These are phyloP conservation scores for Bettongia penicillata DNA, from an alignment of 2,113 vertebrate genomes.

Conservation along the genomic window DNA sequence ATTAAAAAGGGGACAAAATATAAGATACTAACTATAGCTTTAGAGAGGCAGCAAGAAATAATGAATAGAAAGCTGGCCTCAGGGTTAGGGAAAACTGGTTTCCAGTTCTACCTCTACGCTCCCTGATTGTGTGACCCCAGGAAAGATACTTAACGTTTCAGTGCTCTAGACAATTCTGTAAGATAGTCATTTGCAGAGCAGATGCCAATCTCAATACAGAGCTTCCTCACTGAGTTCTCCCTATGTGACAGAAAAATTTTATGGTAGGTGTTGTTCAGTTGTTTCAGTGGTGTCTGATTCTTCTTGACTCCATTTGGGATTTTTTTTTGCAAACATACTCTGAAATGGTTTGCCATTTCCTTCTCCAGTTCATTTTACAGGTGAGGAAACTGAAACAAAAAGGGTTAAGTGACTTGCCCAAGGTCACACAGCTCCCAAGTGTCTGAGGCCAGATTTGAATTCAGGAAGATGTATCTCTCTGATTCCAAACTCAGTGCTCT, in stretches of 20 bases:
- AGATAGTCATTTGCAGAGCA: background rate
- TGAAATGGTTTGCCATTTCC: background rate
- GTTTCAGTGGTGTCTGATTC: too few relatives aligned
- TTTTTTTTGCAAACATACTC: background rate
- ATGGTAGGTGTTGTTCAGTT: background rate
- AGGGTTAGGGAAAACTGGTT: background rate
- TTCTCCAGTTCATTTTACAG: background rate
- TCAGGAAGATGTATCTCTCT: too few relatives aligned
- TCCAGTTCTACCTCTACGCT: background rate
- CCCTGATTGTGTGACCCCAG: background rate
- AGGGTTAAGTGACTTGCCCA: background rate
- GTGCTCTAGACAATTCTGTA: background rate
- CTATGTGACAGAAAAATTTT: background rate
- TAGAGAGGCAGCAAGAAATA: background rate
- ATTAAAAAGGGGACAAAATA: background rate
- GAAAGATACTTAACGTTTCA: background rate
- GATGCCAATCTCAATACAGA: background rate
- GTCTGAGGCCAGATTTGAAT: too few relatives aligned
- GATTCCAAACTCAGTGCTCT: too few relatives aligned
- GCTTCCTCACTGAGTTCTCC: background rate
- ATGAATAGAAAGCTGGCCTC: background rate
- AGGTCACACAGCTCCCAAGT: too few relatives aligned
- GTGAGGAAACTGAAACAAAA: background rate
- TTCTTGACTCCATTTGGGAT: background rate
- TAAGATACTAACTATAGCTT: background rate